phyloP scores from a whole-genome alignment of 2,797 vertebrate species.

The Bradypodion ventrale region DNA sequence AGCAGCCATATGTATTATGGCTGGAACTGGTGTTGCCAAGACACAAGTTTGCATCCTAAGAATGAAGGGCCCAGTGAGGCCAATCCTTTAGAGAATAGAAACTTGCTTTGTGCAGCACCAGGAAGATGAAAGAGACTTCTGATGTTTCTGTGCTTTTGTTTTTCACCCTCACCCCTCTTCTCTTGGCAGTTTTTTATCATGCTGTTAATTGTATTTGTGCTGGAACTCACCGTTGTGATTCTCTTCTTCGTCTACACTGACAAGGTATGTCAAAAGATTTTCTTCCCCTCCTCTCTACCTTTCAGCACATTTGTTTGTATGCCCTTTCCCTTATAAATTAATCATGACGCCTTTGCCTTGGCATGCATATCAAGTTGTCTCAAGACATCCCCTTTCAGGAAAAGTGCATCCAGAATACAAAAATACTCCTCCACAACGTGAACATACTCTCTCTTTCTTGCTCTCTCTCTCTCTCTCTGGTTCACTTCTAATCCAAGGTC shows the following conservation, averaged over 20 bases:
- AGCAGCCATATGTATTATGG: not conserved
- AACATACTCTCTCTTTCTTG: not conserved
- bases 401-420: conserved; percentile 57
- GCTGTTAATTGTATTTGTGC: conserved; percentile 92
- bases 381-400: conserved; percentile 59
- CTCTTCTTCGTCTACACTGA: conserved; percentile 95
- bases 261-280: conserved; percentile 80
- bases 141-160: conserved; percentile 48
- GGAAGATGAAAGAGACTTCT: conserved; percentile 57
- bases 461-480: conserved; percentile 31
- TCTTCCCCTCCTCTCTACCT: conserved; percentile 58
- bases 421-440: conserved; percentile 53
- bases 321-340: conserved; percentile 66
- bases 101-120: conserved; percentile 32
- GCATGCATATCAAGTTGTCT: conserved; percentile 61
- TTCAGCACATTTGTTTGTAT: conserved; percentile 64
- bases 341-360: conserved; percentile 63
- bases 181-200: conserved; percentile 92
- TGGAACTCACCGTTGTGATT: conserved; percentile 90
- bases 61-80: not conserved
- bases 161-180: conserved; percentile 63
- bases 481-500: conserved; percentile 60
- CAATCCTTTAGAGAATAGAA: conserved; percentile 25
- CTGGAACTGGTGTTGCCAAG: not conserved
- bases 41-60: not conserved